phyloP scores from a whole-genome alignment of 1,140 invertebrate species.

The Myzus persicae region DNA sequence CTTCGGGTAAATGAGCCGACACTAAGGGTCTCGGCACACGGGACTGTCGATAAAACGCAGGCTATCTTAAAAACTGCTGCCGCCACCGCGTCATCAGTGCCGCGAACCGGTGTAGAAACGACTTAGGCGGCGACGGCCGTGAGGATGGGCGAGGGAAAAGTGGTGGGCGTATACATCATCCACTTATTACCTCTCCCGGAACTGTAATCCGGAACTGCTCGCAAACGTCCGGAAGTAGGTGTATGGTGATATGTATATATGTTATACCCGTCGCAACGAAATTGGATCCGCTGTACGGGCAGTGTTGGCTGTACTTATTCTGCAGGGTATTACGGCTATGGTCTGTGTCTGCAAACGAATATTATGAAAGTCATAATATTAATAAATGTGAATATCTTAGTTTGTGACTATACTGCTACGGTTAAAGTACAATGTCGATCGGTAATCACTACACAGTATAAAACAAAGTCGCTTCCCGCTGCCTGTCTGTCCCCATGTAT shows the following conservation, averaged over 20 bases:
- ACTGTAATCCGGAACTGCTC: slow-evolving; percentile 29
- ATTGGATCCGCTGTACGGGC: neutral
- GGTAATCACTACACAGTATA: too few species aligned
- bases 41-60: slow-evolving; percentile 54
- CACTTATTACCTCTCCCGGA: neutral
- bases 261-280: neutral
- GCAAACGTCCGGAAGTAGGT: neutral
- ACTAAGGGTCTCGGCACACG: slow-evolving; percentile 41
- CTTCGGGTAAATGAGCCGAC: slow-evolving; percentile 53
- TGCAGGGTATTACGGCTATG: too few species aligned
- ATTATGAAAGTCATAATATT: neutral
- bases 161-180: neutral
- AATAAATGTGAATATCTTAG: neutral
- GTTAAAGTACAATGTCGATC: neutral
- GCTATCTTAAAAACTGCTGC: slow-evolving; percentile 39
- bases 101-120: neutral
- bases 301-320: neutral
- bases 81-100: neutral
- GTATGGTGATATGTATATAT: neutral
- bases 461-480: too few species aligned
- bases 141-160: neutral
- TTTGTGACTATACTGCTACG: neutral
- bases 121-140: neutral
- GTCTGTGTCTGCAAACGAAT: neutral
- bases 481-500: too few species aligned